Conservation (phyloP, 2,113 vertebrate genomes). For the Potamarius usumacintae region DNA sequence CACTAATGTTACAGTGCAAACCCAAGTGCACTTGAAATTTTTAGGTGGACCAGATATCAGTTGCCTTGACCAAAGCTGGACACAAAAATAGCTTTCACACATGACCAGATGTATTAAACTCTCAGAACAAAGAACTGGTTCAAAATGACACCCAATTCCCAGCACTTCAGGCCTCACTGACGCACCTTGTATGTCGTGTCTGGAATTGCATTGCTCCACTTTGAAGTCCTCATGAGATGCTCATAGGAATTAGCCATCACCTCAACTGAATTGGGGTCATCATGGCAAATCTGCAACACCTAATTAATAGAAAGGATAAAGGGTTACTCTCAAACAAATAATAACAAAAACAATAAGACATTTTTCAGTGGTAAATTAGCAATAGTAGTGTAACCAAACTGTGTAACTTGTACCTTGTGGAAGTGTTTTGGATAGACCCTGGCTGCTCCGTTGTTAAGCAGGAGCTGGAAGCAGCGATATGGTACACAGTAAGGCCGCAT, state of each 20-base stretch:
- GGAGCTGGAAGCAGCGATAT: conserved; percentile 87
- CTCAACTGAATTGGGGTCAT: conserved; percentile 83
- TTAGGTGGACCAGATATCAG: not conserved
- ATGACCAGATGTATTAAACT: not conserved
- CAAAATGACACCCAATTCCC: not conserved
- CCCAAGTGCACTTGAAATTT: not conserved
- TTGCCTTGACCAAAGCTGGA: not conserved
- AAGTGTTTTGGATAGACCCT: conserved; percentile 92
- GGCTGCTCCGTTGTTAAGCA: conserved; percentile 86
- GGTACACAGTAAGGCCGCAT: conserved; percentile 80
- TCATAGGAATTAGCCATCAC: conserved; percentile 86
- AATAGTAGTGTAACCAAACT: not conserved
- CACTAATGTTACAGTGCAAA: not conserved
- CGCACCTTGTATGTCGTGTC: conserved; percentile 82
- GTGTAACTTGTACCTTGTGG: conserved; percentile 81
- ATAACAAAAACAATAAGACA: not conserved
- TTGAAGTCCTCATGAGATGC: conserved; percentile 78
- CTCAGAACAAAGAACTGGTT: not conserved
- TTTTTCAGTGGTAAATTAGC: not conserved
- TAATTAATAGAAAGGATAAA: conserved; percentile 59
- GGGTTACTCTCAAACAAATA: not conserved
- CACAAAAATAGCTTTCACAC: not conserved
- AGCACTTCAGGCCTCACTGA: not conserved
- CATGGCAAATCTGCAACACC: conserved; percentile 86
- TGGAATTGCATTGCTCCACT: conserved; percentile 86